Evolutionary conservation across 2,113 vertebrate genomes (phyloP).

Genomic region (Pollimyrus isidori): DNA sequence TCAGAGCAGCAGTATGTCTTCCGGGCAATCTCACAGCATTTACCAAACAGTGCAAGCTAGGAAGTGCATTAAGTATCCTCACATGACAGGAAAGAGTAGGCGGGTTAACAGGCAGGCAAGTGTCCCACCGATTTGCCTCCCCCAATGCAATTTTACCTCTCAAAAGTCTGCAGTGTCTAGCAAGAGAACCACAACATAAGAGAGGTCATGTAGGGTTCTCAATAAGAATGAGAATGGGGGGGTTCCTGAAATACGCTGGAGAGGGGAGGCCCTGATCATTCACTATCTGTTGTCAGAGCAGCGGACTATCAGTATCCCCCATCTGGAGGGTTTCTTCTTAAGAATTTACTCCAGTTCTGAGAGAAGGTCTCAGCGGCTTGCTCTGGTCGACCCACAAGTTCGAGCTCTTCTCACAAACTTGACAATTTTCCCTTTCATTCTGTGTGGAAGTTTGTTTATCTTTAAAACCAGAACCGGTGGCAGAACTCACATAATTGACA

Average conservation of each 20-base stretch:
- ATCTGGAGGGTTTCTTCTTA: background rate
- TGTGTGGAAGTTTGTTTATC: background rate
- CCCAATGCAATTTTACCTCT: background rate
- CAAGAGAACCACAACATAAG: background rate
- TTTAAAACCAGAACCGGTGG: background rate
- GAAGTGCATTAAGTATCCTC: background rate
- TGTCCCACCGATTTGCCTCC: background rate
- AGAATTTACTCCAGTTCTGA: background rate
- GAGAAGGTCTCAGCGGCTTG: background rate
- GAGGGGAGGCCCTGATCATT: background rate
- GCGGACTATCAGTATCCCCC: background rate
- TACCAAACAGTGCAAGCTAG: background rate
- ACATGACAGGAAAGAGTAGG: background rate
- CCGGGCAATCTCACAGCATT: background rate
- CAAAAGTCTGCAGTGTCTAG: background rate
- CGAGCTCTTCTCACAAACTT: background rate
- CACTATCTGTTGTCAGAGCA: background rate
- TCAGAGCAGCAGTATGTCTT: background rate
- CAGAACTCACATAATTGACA: background rate
- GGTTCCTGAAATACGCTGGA: background rate
- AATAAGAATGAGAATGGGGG: background rate
- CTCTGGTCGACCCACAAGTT: background rate
- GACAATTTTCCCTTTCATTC: background rate
- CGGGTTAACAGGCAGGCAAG: background rate
- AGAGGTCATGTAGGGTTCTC: background rate